Percentiles rank a stretch among this genome's conserved stretches.
phyloP scores from a whole-genome alignment of 2,113 vertebrate species.

The Columbina picui region DNA sequence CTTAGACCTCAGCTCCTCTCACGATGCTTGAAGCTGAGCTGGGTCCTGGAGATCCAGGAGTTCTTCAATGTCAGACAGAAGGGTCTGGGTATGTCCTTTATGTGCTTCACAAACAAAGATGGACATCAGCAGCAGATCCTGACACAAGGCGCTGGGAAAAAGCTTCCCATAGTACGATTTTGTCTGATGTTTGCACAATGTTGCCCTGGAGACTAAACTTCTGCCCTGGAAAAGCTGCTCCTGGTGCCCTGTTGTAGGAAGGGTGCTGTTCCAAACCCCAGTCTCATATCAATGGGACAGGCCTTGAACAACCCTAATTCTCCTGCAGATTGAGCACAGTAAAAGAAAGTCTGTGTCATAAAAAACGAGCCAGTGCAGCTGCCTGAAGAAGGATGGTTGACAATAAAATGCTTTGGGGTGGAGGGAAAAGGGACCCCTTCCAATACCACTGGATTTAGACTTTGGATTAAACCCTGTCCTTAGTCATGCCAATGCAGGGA shows the following conservation, averaged over 20 bases:
- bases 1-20: background rate
- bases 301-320: background rate
- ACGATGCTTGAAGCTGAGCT: background rate
- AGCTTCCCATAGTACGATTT: background rate
- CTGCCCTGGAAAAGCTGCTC: background rate
- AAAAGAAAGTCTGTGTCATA: background rate
- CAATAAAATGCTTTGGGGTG: background rate
- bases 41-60: background rate
- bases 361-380: background rate
- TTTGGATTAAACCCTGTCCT: background rate
- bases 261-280: background rate
- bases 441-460: background rate
- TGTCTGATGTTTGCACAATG: background rate
- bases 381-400: background rate
- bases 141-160: background rate
- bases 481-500: background rate
- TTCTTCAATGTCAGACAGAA: fast-evolving
- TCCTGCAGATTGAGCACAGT: background rate
- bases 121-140: background rate
- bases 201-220: background rate
- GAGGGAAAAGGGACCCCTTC: background rate
- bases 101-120: background rate
- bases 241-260: background rate
- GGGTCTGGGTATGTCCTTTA: background rate
- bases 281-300: background rate